phyloP scores from a whole-genome alignment of 2,113 vertebrate species.

The Larimichthys polyactis region DNA sequence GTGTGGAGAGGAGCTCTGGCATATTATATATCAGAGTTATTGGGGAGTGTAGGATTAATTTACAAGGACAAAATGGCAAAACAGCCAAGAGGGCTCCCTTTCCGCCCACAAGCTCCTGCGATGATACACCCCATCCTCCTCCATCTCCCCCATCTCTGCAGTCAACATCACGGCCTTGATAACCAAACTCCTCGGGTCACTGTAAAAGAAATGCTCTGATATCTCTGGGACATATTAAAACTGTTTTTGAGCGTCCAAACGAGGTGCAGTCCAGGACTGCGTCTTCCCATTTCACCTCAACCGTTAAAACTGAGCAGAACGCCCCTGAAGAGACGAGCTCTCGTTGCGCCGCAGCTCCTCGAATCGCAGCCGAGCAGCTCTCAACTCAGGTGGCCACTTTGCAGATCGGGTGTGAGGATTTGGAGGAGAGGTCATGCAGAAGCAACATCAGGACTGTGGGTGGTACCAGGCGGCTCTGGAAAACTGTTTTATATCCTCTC shows the following conservation, averaged over 20 bases:
- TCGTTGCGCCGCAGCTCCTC: constrained; percentile 2
- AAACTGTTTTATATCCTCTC: constrained; percentile 36
- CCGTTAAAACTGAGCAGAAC: constrained; percentile 9
- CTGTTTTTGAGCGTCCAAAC: background rate
- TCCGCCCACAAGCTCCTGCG: constrained; percentile 32
- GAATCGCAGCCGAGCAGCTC: constrained; percentile 31
- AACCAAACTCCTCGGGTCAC: background rate
- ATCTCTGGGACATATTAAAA: constrained; percentile 20
- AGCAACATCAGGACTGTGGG: constrained; percentile 28
- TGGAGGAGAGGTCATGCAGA: constrained; percentile 46
- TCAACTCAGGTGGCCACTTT: constrained; percentile 60
- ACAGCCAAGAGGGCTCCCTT: constrained; percentile 30
- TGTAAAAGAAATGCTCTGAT: background rate
- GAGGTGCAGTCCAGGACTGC: background rate
- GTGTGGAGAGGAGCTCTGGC: background rate
- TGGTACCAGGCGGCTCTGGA: constrained; percentile 29
- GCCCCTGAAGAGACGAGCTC: constrained; percentile 2
- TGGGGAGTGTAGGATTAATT: constrained; percentile 7
- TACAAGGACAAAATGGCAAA: constrained; percentile 27
- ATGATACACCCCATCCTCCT: constrained; percentile 19
- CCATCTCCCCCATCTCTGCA: constrained; percentile 1
- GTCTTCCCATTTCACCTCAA: constrained; percentile 1
- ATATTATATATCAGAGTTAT: background rate
- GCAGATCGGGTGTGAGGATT: constrained; percentile 34
- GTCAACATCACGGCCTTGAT: constrained; percentile 30